A percentile compares a stretch with the other conserved stretches of the same genome.
These are phyloP conservation scores for Mythimna ferrago DNA, from an alignment of 2,888 invertebrate genomes.

Conservation along the genomic window DNA sequence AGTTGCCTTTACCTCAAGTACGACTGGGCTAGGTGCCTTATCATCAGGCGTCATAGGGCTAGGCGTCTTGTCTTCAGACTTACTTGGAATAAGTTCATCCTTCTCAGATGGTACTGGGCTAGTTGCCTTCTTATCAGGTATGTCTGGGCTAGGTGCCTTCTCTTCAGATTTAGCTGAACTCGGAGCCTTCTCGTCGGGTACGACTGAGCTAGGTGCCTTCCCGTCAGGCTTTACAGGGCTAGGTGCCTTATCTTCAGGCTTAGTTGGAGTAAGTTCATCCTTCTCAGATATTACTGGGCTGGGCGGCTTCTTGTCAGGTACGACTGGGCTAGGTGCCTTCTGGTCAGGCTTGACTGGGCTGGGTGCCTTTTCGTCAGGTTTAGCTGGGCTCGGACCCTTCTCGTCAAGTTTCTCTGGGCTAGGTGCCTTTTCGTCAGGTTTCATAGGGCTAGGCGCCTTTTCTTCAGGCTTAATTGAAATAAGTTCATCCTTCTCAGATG, in stretches of 20 bases:
- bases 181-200: not conserved
- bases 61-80: not conserved
- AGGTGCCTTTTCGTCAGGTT: not conserved
- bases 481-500: no score
- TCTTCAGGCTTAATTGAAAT: not conserved
- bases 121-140: no score
- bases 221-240: not conserved
- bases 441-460: not conserved
- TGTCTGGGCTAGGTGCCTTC: not conserved
- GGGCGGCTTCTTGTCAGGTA: not conserved
- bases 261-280: rapidly evolving
- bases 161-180: conserved; percentile 13
- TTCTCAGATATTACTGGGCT: not conserved
- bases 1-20: no score
- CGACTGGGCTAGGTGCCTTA: not conserved
- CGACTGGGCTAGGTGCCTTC: not conserved
- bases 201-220: not conserved
- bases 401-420: not conserved
- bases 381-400: not conserved
- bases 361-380: conserved; percentile 4
- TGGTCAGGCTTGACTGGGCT: not conserved
- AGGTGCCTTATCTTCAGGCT: not conserved
- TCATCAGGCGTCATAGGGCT: not conserved
- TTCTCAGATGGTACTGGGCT: no score
- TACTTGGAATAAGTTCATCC: not conserved